Conservation (phyloP, 2,888 invertebrate genomes). For the Lasioglossum calceatum region DNA sequence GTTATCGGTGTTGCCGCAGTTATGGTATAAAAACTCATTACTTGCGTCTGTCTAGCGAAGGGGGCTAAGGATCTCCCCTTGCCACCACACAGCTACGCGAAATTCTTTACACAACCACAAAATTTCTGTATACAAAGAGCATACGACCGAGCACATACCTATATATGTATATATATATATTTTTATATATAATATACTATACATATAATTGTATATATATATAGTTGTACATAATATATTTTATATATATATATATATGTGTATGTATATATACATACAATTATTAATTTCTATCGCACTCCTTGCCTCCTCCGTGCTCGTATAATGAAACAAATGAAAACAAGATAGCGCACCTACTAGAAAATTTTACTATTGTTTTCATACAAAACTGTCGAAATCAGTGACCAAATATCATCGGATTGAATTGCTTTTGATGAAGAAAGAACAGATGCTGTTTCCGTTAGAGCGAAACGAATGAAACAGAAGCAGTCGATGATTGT, state of each 20-base stretch:
- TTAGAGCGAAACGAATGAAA: not conserved
- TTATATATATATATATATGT: not conserved
- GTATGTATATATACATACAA: not conserved
- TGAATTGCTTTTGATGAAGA: constrained; percentile 5
- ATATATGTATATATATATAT: not conserved
- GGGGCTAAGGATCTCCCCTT: constrained; percentile 64
- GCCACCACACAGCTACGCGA: constrained; percentile 49
- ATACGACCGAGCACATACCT: constrained; percentile 26
- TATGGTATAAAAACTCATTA: constrained; percentile 72
- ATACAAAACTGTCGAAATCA: not conserved
- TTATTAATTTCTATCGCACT: constrained; percentile 19
- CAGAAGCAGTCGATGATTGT: constrained; percentile 5
- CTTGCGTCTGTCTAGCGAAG: constrained; percentile 66
- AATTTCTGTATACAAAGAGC: constrained; percentile 20
- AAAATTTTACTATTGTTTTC: constrained; percentile 6
- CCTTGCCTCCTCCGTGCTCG: constrained; percentile 13
- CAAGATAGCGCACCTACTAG: constrained; percentile 2
- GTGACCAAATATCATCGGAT: not conserved
- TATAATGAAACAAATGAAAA: constrained; percentile 8
- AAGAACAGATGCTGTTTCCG: constrained; percentile 1
- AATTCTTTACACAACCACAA: constrained; percentile 34
- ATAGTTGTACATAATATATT: not conserved
- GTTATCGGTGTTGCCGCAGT: constrained; percentile 56
- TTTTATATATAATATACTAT: not conserved
- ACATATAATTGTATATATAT: not conserved